Base-by-base conservation (phyloP, 1,140 invertebrate species). In the Halictus rubicundus region DNA sequence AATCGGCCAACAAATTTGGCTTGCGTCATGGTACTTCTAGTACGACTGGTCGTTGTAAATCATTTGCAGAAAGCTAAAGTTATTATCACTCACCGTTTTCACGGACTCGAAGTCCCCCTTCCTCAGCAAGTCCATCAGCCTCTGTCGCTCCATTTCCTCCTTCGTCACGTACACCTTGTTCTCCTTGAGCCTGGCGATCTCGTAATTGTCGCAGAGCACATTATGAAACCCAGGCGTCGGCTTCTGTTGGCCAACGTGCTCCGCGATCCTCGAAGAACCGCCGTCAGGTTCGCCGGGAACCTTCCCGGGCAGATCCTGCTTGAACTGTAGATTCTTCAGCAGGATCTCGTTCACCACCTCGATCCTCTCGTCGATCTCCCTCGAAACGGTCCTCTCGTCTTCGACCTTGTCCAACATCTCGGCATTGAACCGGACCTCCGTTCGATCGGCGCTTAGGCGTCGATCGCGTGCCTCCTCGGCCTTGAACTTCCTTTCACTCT, bases 241-340 rank as follows among this genome's bases (percentile, higher is more conserved):
- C 52, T 72, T 82, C 57, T 72, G 71, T 7, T 66, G 69, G 14
- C 32, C 66, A 21, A n/a, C 46, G 21, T 79, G 49, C 59, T 88
- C 83, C 37, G 76, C 61, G 66, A 57, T 79, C 54, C 59, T 88
- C 46, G 57, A 27, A 70, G 72, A 3, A 57, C 76, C 57, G 63
- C 54, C 54, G 61, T 72, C 60, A 32, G 3, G 57, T 57, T 19
- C 14, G 81, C 74, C 46, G 10, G 7, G 0, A 0, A 9, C 54
- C n/a, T 74, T 68, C 21, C 72, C 63, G 19, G 90, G 88, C 32
- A 90, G 10, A 69, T 90, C 90, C 39, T 89, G 88, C 42, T 90
- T 82, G 68, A 91, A 91, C n/a, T 87, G 85, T 19, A 91, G 81
- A 71, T 88, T 91, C 71, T 91, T 91, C 54, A 91, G 80, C 6